Evolutionary conservation across 2,888 invertebrate genomes (phyloP), one percentile per base, ranked within the genome.

Genomic region (Drosophila tripunctata): DNA sequence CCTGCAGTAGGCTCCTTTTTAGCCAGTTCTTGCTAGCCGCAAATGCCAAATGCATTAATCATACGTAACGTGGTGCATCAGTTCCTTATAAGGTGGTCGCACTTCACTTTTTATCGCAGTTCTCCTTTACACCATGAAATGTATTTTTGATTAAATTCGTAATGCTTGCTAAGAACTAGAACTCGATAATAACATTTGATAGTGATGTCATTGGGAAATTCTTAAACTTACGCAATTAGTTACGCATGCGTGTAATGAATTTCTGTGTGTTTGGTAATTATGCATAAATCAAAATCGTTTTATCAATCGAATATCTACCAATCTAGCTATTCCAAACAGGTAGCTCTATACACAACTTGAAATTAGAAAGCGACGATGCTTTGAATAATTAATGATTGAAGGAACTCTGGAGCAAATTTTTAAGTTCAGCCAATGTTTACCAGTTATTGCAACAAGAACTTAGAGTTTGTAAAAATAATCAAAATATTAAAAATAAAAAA

Each of bases 21-120:
- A 17, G 6, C 38, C 10, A 33, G 24, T 33, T 51, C 65, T 63
- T 57, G 61, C 38, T 62, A 10, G 21, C 40, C 31, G 33, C 56
- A 41, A 38, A 68, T 51, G 51, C 4, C 67, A 62, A 38, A 61
- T 71, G 62, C 76, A 86, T 84, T 72, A 78, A 86, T 87, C 78
- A 76, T 76, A 71, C 67, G 62, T 72, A 77, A 47, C 51, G 71
- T 31, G 65, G 51, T 47, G 38, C 54, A 15, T 30, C 22, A 35
- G 17, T 14, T 8, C n/a, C 27, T 14, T 30, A 33, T 14, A 40
- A 15, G 38, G 17, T n/a, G 31, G 19, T 21, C 27, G 17, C 36
- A 12, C 7, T 21, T 22, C n/a, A 14, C 27, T 33, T 12, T 5
- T 35, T 14, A 17, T 57, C 3, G n/a, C n/a, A n/a, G n/a, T 47